Conservation (phyloP, 2,888 invertebrate species). For the Alloscopus bannaensis region DNA sequence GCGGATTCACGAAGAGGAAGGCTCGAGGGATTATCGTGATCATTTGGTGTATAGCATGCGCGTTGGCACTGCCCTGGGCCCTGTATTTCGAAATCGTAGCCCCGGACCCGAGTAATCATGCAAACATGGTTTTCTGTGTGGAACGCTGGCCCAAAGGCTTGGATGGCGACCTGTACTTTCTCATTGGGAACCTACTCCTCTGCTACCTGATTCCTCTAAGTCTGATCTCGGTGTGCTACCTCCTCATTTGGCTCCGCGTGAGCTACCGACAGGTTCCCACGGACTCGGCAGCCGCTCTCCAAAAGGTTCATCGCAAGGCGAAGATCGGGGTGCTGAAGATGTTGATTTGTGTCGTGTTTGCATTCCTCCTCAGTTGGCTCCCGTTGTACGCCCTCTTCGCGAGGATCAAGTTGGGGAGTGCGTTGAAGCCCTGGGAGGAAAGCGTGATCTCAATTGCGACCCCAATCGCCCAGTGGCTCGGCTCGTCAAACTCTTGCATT, state of each 20-base stretch:
- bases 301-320: slow-evolving; percentile 90
- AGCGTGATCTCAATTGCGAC: slow-evolving; percentile 85
- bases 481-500: slow-evolving; percentile 95
- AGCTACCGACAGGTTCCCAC: slow-evolving; percentile 92
- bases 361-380: slow-evolving; percentile 95
- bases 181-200: slow-evolving; percentile 90
- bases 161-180: slow-evolving; percentile 89
- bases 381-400: slow-evolving; percentile 93
- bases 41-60: slow-evolving; percentile 92
- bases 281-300: slow-evolving; percentile 93
- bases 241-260: slow-evolving; percentile 93
- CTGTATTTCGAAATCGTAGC: slow-evolving; percentile 89
- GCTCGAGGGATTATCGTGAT: slow-evolving; percentile 91
- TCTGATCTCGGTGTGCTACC: slow-evolving; percentile 92
- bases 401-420: slow-evolving; percentile 88
- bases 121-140: slow-evolving; percentile 85
- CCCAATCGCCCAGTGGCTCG: slow-evolving; percentile 94
- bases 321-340: slow-evolving; percentile 86
- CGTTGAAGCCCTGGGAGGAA: slow-evolving; percentile 85
- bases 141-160: slow-evolving; percentile 91
- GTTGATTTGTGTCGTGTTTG: slow-evolving; percentile 92
- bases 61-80: slow-evolving; percentile 92
- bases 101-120: slow-evolving; percentile 82
- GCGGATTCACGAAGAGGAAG: slow-evolving; percentile 91
- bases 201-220: slow-evolving; percentile 95